These are phyloP conservation scores for Anoura caudifer DNA, from an alignment of 2,113 vertebrate genomes.

Conservation along the genomic window DNA sequence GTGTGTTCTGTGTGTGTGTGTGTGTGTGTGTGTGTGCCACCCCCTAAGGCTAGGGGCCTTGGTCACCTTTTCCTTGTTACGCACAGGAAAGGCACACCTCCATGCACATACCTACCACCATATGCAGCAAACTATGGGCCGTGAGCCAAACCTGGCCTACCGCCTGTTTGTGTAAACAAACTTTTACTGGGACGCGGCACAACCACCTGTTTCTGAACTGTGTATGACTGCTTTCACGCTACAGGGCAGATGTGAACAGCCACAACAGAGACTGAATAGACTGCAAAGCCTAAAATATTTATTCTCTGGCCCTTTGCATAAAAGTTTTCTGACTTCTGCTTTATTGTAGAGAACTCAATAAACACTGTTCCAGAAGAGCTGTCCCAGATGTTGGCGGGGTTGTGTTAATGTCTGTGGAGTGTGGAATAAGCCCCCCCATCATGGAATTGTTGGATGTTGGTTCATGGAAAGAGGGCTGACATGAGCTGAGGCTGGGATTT, in stretches of 20 bases:
- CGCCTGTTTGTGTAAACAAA: neutral
- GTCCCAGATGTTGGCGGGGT: fast-evolving
- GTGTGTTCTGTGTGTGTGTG: neutral
- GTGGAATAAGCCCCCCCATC: neutral
- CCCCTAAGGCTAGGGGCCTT: neutral
- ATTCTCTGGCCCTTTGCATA: neutral
- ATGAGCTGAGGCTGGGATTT: neutral
- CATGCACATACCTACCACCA: neutral
- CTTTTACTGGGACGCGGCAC: neutral
- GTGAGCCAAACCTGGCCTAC: neutral
- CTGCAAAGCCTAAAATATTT: neutral
- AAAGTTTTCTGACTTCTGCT: neutral
- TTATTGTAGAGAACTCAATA: neutral
- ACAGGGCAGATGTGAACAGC: neutral
- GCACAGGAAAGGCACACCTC: neutral
- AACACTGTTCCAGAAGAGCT: neutral
- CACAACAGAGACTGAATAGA: neutral
- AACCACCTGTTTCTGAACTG: neutral
- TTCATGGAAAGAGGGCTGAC: neutral
- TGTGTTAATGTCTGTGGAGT: neutral
- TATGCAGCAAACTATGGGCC: neutral
- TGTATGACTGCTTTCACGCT: neutral
- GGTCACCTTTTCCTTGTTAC: neutral
- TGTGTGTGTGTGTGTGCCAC: neutral
- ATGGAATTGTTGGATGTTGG: neutral